A percentile compares a stretch with the other conserved stretches of the same genome.
phyloP scores from a whole-genome alignment of 35 echinoderm and acorn worm species.

The Lytechinus pictus region DNA sequence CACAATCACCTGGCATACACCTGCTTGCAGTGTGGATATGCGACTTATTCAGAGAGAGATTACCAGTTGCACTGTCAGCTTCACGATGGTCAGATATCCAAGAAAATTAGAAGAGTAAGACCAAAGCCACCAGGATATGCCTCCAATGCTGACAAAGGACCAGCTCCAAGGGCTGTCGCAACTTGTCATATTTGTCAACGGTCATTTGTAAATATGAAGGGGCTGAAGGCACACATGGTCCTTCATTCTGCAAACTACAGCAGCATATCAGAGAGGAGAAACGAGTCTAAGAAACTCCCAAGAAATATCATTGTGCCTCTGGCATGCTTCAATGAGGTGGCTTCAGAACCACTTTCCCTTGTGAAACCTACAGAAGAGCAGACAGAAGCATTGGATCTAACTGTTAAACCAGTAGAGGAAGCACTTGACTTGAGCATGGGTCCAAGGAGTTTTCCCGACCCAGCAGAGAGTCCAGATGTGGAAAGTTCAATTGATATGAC shows the following conservation, averaged over 20 bases:
- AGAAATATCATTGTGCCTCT: background rate
- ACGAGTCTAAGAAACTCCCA: background rate
- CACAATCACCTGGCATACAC: constrained; percentile 22
- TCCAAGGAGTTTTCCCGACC: background rate
- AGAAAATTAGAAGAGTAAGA: constrained; percentile 22
- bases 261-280: constrained; percentile 42
- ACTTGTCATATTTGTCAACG: constrained; percentile 38
- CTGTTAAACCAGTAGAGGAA: constrained; percentile 25
- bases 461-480: background rate
- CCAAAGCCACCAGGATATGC: background rate
- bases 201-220: constrained; percentile 32
- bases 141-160: background rate
- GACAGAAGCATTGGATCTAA: constrained; percentile 41
- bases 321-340: background rate
- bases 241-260: constrained; percentile 32
- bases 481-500: background rate
- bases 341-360: background rate
- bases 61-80: constrained; percentile 46
- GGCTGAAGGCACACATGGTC: constrained; percentile 31
- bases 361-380: background rate
- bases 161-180: background rate
- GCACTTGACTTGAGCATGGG: constrained; percentile 36
- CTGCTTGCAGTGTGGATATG: constrained; percentile 35
- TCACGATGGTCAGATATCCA: constrained; percentile 51
- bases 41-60: constrained; percentile 31